Evolutionary conservation across 2,113 vertebrate genomes (phyloP).

Genomic region (Scopus umbretta): DNA sequence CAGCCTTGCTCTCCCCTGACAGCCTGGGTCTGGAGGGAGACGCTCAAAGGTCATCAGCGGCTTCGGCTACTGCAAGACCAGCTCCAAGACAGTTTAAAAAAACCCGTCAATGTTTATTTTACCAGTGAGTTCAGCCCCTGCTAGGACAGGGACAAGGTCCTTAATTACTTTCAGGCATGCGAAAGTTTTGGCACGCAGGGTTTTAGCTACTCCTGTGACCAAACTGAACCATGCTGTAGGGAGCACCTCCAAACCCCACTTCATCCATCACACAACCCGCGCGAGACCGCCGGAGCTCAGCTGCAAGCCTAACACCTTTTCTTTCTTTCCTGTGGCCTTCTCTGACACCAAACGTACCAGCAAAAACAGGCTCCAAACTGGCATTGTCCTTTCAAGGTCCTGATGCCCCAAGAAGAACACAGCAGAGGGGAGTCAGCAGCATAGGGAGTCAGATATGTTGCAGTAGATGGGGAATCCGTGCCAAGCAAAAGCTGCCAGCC

Average conservation of each 20-base stretch:
- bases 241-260: neutral
- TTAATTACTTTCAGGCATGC: neutral
- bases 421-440: neutral
- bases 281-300: rapidly evolving
- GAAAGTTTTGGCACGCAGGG: neutral
- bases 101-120: neutral
- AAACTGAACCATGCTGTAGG: neutral
- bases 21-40: neutral
- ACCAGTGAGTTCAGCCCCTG: neutral
- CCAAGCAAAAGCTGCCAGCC: neutral
- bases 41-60: rapidly evolving
- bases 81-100: neutral
- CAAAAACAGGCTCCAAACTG: neutral
- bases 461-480: neutral
- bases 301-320: neutral
- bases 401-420: neutral
- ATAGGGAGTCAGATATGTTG: neutral
- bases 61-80: neutral
- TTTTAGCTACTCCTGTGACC: neutral
- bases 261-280: neutral
- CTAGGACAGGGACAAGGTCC: neutral
- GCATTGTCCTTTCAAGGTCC: neutral
- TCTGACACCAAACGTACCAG: neutral
- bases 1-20: neutral
- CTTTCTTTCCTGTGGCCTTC: neutral